These are phyloP conservation scores for Montifringilla adamsi DNA, from an alignment of 2,113 vertebrate species.

Conservation along the genomic window DNA sequence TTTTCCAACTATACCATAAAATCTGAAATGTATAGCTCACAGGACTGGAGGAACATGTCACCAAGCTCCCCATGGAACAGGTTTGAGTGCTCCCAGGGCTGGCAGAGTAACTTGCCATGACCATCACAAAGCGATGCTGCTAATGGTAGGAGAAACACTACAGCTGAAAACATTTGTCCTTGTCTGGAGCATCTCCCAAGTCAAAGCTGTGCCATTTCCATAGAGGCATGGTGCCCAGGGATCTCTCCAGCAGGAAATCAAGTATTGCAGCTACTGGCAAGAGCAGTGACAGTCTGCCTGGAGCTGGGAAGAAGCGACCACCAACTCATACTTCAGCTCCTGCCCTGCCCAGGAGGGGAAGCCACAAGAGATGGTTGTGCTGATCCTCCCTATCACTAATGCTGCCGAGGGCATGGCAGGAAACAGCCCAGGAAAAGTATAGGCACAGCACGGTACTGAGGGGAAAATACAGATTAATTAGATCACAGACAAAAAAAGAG, in stretches of 20 bases:
- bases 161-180: neutral
- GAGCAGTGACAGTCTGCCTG: neutral
- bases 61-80: neutral
- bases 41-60: neutral
- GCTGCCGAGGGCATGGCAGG: accelerated
- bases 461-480: constrained; percentile 15
- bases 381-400: neutral
- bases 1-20: neutral
- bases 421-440: neutral
- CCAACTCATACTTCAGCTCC: neutral
- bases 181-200: neutral
- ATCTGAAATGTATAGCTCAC: neutral
- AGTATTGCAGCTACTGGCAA: neutral
- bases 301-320: neutral
- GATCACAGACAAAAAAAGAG: neutral
- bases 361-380: neutral
- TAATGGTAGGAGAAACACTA: neutral
- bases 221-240: neutral
- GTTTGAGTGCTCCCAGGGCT: neutral
- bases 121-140: neutral
- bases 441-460: neutral
- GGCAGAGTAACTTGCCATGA: neutral
- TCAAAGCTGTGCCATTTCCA: neutral
- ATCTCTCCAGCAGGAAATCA: neutral
- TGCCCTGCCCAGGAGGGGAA: neutral